Base-by-base conservation (phyloP, 2,888 invertebrate genomes). In the Lypha dubia region DNA sequence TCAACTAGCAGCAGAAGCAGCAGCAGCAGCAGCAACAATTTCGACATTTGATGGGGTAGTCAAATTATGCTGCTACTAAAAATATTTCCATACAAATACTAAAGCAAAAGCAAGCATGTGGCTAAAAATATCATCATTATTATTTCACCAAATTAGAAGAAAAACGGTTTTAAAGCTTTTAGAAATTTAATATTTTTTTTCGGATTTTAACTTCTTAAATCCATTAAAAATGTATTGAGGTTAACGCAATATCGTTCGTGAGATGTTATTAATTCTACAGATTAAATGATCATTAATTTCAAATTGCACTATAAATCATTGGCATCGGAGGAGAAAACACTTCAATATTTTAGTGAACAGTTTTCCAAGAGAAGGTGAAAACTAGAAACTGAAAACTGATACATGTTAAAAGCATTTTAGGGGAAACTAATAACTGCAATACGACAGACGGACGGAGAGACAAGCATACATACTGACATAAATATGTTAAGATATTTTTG, bases 1-100 rank as follows among this genome's bases (percentile, higher is more conserved):
- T 44, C 83, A 65, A n/a, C 28, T 13, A 32, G 65, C 13, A 65
- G 24, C 24, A 63, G 22, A 24, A 56, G 28, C 49, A 71, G 17
- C 80, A 51, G 17, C 63, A 79, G 60, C 76, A 74, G 38, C 77
- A 85, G 20, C 81, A 68, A 41, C 86, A 83, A 83, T 87, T 85
- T 87, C 86, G 68, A 51, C 35, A 70, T 83, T 80, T 83, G 84
- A 85, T 87, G 87, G 83, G 83, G 86, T 87, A 51, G 62, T 76
- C 65, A 71, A 60, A 65, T 46, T 53, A 68, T 77, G 32, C 41
- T 71, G 28, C 71, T 58, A 67, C 28, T 28, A 70, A 71, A 44
- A 71, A 44, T 67, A 46, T 46, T 58, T 58, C 20, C 15, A 60
- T 62, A 20, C 41, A 22, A 38, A 68, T 68, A 53, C 53, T 41